Conservation (phyloP, 2,888 invertebrate species). For the Temnothorax unifasciatus region DNA sequence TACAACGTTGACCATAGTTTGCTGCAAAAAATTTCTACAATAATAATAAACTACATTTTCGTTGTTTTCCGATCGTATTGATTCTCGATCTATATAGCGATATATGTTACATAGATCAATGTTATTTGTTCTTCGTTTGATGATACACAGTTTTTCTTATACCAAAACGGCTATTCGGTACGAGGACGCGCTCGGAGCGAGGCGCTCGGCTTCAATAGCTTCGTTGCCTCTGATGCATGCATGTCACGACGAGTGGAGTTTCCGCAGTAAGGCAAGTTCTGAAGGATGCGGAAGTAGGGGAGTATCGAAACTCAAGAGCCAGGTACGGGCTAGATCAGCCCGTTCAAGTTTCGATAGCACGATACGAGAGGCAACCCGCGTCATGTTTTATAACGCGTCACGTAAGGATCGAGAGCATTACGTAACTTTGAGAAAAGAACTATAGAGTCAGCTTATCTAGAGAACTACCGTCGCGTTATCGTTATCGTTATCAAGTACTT, state of each 20-base stretch:
- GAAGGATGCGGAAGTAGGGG: constrained; percentile 78
- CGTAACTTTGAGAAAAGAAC: constrained; percentile 17
- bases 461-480: background rate
- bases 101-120: background rate
- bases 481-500: constrained; percentile 15
- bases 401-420: constrained; percentile 36
- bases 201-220: constrained; percentile 17
- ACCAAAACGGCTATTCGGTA: background rate
- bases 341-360: constrained; percentile 65
- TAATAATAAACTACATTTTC: background rate
- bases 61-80: background rate
- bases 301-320: constrained; percentile 78
- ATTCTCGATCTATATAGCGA: background rate
- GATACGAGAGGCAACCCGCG: constrained; percentile 55
- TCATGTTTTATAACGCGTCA: constrained; percentile 43
- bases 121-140: background rate
- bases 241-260: constrained; percentile 68
- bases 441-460: background rate
- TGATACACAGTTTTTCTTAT: background rate
- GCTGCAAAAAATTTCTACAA: background rate
- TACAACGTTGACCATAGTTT: background rate
- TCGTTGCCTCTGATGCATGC: constrained; percentile 66
- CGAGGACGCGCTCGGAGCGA: background rate
- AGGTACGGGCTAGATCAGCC: constrained; percentile 75
- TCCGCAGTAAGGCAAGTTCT: constrained; percentile 76